Percentiles rank a stretch among this genome's conserved stretches.
These are phyloP conservation scores for Eonycteris spelaea DNA, from an alignment of 2,113 vertebrate species.

Conservation along the genomic window DNA sequence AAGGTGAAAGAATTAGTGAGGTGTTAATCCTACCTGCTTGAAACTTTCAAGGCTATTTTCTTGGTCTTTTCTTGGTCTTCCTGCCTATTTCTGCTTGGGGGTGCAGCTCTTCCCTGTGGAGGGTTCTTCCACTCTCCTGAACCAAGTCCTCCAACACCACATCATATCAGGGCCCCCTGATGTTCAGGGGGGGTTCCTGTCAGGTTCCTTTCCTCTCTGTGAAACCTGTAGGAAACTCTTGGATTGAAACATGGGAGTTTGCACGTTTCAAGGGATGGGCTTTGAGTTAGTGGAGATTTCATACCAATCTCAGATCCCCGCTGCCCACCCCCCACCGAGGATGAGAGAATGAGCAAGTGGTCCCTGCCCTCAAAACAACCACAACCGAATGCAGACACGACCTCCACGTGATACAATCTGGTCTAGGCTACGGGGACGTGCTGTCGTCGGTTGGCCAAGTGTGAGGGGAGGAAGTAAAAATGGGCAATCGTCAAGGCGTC, in stretches of 20 bases:
- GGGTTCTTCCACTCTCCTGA: neutral
- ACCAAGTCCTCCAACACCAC: neutral
- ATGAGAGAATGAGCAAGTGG: neutral
- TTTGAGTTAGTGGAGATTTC: neutral
- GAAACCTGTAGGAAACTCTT: neutral
- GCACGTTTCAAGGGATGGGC: neutral
- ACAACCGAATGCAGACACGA: neutral
- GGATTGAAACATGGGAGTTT: neutral
- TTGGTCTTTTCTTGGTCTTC: neutral
- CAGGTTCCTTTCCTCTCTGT: neutral
- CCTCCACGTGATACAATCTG: neutral
- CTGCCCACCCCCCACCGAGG: too few relatives aligned
- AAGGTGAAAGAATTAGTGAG: neutral
- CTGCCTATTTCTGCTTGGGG: neutral
- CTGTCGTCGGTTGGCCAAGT: fast-evolving
- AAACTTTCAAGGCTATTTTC: neutral
- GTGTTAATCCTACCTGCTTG: neutral
- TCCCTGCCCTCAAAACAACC: neutral
- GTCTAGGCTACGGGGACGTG: neutral
- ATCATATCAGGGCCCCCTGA: neutral
- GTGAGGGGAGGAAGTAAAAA: neutral
- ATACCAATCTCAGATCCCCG: neutral
- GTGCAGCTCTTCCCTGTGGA: neutral
- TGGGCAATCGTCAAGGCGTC: neutral
- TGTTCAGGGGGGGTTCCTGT: neutral